Percentiles rank a stretch among this genome's conserved stretches.
phyloP scores from a whole-genome alignment of 2,888 invertebrate genomes.

The Nomada fucata region DNA sequence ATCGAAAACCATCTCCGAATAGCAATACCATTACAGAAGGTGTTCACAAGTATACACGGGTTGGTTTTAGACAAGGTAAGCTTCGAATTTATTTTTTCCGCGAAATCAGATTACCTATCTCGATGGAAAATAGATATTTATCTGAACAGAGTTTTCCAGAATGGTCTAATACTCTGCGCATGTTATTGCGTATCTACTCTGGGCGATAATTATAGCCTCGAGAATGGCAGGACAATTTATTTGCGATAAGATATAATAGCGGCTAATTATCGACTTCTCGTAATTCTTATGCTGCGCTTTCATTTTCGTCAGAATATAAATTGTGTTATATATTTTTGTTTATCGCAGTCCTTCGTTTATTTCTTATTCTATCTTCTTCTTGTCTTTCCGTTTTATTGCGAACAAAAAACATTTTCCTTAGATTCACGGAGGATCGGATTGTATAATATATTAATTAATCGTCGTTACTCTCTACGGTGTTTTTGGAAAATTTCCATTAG shows the following conservation, averaged over 20 bases:
- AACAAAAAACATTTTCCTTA: too few species aligned
- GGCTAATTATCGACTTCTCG: neutral
- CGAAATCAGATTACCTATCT: conserved; percentile 53
- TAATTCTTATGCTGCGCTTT: too few species aligned
- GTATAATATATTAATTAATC: too few species aligned
- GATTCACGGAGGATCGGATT: too few species aligned
- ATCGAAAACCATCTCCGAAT: conserved; percentile 50
- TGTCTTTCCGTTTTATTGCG: too few species aligned
- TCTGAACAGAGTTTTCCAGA: conserved; percentile 34
- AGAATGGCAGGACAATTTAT: conserved; percentile 23
- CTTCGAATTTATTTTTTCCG: conserved; percentile 60
- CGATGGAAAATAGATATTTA: conserved; percentile 54
- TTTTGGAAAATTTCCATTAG: too few species aligned
- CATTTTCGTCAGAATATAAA: too few species aligned
- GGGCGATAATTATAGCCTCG: conserved; percentile 28
- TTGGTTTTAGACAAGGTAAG: conserved; percentile 57
- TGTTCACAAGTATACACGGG: conserved; percentile 53
- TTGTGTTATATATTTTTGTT: too few species aligned
- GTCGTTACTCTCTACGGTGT: too few species aligned
- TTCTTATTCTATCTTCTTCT: too few species aligned
- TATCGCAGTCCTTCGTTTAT: too few species aligned
- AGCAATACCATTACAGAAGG: conserved; percentile 62
- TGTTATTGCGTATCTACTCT: neutral
- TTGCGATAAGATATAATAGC: neutral
- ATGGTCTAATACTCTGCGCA: conserved; percentile 19